Evolutionary conservation across 2,113 vertebrate species (phyloP), one percentile per base, ranked within the genome.

Genomic region (Archocentrus centrarchus): DNA sequence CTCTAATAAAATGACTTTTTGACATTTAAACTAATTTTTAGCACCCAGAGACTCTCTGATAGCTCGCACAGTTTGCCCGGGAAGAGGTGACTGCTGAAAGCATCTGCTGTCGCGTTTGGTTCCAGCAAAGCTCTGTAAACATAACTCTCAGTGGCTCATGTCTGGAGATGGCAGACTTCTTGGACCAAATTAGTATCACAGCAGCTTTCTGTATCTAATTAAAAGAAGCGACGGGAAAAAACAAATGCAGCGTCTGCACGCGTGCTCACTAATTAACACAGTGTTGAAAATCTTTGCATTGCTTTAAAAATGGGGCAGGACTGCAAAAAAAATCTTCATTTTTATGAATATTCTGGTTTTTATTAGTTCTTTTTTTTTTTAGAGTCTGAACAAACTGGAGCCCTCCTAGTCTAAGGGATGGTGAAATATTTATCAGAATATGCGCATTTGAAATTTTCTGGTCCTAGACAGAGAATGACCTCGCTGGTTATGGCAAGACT

Each of bases 381-480:
- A 22, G 59, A 75, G 63, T 80, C 73, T 77, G n/a, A 81, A 59
- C 5, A 22, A 30, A 60, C 22, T 75, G 9, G 81, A 79, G 9
- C 30, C 47, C 32, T 77, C 82, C 75, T 62, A 57, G 10, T 7
- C 4, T 39, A 50, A 77, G 59, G 61, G 58, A 77, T 39, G 62
- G 14, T 22, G 41, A 75, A 58, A 64, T 30, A 55, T 79, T 47
- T 75, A 82, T 86, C 61, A 66, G 89, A 84, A 89, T 77, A 79
- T 85, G 63, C 59, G 44, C 59, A 39, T 89, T 63, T 82, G 57
- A 83, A 89, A 79, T 81, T 89, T 73, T 82, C 59, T 64, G 58
- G 24, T 50, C 14, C 50, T 2, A 11, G 77, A 39, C 66, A 11
- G 30, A 59, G 44, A 57, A 47, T 58, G 68, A 84, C 77, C 90